Evolutionary conservation across 2,797 vertebrate genomes (phyloP).

Genomic region (Chaetophractus vellerosus): DNA sequence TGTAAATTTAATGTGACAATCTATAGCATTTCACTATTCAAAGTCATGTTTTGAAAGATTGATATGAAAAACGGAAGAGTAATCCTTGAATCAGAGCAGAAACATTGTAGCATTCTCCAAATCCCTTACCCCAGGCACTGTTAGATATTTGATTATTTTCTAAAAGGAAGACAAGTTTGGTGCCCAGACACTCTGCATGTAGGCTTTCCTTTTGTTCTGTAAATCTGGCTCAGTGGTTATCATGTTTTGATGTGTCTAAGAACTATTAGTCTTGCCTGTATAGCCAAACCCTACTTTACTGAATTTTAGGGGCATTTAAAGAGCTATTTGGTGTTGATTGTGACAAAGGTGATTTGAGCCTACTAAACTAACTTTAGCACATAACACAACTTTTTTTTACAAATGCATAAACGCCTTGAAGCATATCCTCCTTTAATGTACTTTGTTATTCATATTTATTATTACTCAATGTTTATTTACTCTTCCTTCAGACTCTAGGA

Average conservation of each 20-base stretch:
- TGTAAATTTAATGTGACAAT: not conserved
- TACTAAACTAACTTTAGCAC: slow-evolving; percentile 3
- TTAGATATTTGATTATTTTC: not conserved
- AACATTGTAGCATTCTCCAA: not conserved
- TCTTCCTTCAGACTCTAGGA: not conserved
- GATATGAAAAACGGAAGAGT: not conserved
- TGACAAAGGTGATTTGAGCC: not conserved
- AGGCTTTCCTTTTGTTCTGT: not conserved
- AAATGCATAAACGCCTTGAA: not conserved
- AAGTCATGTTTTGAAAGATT: not conserved
- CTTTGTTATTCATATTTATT: not conserved
- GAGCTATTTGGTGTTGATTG: not conserved
- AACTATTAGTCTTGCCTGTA: not conserved
- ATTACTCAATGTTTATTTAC: not conserved
- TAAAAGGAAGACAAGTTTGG: not conserved
- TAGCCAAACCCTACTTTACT: not conserved
- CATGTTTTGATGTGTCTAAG: not conserved
- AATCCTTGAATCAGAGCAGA: not conserved
- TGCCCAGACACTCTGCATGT: not conserved
- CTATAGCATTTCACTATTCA: not conserved
- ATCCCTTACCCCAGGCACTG: not conserved
- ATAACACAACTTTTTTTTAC: slow-evolving; percentile 36
- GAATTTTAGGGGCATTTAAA: not conserved
- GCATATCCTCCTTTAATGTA: not conserved
- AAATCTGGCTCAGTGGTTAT: not conserved